Conservation (phyloP, 2,113 vertebrate genomes). For the Catharus bicknelli region DNA sequence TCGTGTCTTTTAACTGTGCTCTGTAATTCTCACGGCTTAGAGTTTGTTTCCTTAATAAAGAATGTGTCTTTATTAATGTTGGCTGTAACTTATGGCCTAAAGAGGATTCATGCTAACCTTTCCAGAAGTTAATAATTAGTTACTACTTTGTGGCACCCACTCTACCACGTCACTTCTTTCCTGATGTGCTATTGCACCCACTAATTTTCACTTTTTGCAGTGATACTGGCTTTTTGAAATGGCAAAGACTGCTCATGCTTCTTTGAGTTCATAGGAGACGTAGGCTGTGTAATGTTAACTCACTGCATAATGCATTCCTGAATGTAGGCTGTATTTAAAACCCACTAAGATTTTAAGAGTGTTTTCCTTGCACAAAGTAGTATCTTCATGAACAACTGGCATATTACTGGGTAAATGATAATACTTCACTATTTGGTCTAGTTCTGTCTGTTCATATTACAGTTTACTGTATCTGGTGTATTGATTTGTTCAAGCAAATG, state of each 20-base stretch:
- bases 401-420: conserved; percentile 19
- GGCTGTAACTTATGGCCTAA: conserved; percentile 4
- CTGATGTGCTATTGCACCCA: conserved; percentile 22
- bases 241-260: conserved; percentile 51
- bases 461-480: conserved; percentile 29
- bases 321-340: conserved; percentile 59
- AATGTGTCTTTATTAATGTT: conserved; percentile 1
- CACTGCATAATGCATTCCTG: conserved; percentile 28
- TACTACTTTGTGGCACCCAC: conserved; percentile 43
- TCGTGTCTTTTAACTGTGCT: conserved; percentile 34
- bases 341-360: conserved; percentile 25
- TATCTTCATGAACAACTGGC: conserved; percentile 45
- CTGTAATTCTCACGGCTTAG: conserved; percentile 6
- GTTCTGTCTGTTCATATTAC: conserved; percentile 21
- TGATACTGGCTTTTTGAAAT: conserved; percentile 46
- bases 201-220: conserved; percentile 56
- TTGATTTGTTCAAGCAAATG: conserved; percentile 67
- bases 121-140: conserved; percentile 50
- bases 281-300: conserved; percentile 56
- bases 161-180: conserved; percentile 40
- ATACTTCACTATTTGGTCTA: conserved; percentile 19
- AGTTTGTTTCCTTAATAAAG: conserved; percentile 40
- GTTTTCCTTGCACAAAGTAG: conserved; percentile 36
- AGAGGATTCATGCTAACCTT: conserved; percentile 51
- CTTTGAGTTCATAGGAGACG: conserved; percentile 27